Conservation (phyloP, 2,888 invertebrate genomes). For the Lymantria dispar region DNA sequence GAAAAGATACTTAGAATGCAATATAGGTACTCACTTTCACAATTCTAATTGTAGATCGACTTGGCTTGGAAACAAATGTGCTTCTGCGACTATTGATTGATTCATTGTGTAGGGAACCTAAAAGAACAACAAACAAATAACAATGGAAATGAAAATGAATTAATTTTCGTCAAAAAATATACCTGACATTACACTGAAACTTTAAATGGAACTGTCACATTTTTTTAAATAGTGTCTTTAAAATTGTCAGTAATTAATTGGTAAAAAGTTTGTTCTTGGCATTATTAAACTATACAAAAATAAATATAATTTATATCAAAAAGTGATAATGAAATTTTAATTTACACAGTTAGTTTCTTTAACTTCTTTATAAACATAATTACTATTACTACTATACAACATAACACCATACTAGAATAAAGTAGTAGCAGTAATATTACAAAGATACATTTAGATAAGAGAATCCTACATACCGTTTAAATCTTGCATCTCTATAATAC, state of each 20-base stretch:
- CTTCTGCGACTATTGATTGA: constrained; percentile 71
- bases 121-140: constrained; percentile 25
- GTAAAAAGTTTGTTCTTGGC: constrained; percentile 7
- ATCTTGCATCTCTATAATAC: constrained; percentile 78
- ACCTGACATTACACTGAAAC: constrained; percentile 82
- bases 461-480: constrained; percentile 53
- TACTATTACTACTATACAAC: no score
- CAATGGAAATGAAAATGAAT: constrained; percentile 4
- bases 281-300: background rate
- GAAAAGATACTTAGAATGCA: background rate
- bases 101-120: constrained; percentile 76
- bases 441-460: background rate
- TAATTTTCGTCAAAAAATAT: constrained; percentile 35
- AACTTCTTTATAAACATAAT: background rate
- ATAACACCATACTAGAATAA: no score
- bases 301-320: no score
- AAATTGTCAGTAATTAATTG: constrained; percentile 13
- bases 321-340: no score
- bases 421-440: no score
- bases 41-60: constrained; percentile 67
- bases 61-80: constrained; percentile 68
- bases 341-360: background rate
- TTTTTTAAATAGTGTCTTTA: constrained; percentile 28
- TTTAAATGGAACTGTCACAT: constrained; percentile 71
- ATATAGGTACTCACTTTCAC: constrained; percentile 55